phyloP scores from a whole-genome alignment of 2,113 vertebrate species.

The Calidris pugnax region DNA sequence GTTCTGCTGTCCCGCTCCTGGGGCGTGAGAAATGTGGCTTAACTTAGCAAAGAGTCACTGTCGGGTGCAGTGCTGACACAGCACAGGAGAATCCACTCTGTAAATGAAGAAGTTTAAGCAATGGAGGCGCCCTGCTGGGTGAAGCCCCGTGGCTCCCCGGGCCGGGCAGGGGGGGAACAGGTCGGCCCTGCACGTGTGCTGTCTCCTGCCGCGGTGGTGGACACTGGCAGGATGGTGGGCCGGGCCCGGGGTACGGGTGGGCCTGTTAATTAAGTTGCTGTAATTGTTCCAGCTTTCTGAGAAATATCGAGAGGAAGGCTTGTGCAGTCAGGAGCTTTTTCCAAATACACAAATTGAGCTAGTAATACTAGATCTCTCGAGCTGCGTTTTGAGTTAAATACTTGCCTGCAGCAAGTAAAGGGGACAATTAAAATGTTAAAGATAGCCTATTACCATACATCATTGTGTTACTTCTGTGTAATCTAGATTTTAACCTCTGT shows the following conservation, averaged over 20 bases:
- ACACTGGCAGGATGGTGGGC: too few species aligned
- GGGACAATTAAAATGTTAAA: not conserved
- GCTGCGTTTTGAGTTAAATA: not conserved
- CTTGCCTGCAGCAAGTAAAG: not conserved
- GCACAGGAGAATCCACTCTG: not conserved
- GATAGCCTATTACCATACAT: fast-evolving
- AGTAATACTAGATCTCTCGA: not conserved
- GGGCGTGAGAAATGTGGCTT: fast-evolving
- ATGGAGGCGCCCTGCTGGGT: too few species aligned
- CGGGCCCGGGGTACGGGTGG: fast-evolving
- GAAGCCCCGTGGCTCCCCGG: too few species aligned
- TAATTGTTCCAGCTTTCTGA: not conserved
- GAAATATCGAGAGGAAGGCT: fast-evolving
- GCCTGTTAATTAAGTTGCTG: not conserved
- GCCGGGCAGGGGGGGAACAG: too few species aligned
- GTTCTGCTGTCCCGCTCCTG: not conserved
- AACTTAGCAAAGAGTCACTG: not conserved
- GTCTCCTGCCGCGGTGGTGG: not conserved
- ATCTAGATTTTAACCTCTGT: too few species aligned
- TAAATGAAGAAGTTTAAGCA: not conserved
- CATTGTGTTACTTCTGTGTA: fast-evolving
- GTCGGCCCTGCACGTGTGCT: too few species aligned
- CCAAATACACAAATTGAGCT: too few species aligned
- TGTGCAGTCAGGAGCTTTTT: not conserved
- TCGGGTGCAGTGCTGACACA: fast-evolving